phyloP scores from a whole-genome alignment of 2,888 invertebrate genomes.

The Augochlorella aurata region DNA sequence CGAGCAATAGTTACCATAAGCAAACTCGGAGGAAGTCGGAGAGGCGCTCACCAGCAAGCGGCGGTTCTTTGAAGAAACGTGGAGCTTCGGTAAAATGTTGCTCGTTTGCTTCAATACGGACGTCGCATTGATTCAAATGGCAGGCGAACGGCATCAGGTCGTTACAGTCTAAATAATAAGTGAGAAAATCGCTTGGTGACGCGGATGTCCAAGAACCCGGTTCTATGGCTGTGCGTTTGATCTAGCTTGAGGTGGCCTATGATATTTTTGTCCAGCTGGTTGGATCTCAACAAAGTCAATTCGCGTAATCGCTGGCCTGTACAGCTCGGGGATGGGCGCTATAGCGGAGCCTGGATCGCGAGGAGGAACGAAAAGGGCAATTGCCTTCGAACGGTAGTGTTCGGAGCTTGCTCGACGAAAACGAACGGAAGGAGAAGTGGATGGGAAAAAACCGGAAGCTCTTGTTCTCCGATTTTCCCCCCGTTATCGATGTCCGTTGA shows the following conservation, averaged over 20 bases:
- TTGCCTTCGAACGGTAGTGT: slow-evolving; percentile 55
- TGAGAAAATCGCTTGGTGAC: too few relatives aligned
- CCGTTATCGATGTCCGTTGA: not conserved
- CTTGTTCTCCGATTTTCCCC: slow-evolving; percentile 35
- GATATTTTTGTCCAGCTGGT: not conserved
- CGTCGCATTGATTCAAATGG: too few relatives aligned
- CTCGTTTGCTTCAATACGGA: too few relatives aligned
- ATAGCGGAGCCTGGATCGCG: slow-evolving; percentile 29
- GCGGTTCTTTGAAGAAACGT: too few relatives aligned
- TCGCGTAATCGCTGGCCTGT: slow-evolving; percentile 41
- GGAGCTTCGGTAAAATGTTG: too few relatives aligned
- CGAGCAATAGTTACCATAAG: too few relatives aligned
- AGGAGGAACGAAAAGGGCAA: slow-evolving; percentile 52
- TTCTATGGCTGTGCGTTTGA: not conserved
- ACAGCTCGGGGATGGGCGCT: slow-evolving; percentile 38
- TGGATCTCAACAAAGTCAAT: slow-evolving; percentile 39
- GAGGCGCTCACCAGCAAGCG: too few relatives aligned
- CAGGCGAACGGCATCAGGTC: too few relatives aligned
- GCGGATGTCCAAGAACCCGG: not conserved
- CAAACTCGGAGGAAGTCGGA: too few relatives aligned
- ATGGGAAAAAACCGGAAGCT: slow-evolving; percentile 32
- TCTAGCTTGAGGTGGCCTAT: not conserved
- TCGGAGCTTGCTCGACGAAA: slow-evolving; percentile 57
- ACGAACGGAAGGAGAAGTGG: slow-evolving; percentile 37
- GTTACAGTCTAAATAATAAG: too few relatives aligned